These are phyloP conservation scores for Cassiopea andromeda DNA, from an alignment of 30 jellyfish, hydroid and myxozoan species.

Conservation along the genomic window DNA sequence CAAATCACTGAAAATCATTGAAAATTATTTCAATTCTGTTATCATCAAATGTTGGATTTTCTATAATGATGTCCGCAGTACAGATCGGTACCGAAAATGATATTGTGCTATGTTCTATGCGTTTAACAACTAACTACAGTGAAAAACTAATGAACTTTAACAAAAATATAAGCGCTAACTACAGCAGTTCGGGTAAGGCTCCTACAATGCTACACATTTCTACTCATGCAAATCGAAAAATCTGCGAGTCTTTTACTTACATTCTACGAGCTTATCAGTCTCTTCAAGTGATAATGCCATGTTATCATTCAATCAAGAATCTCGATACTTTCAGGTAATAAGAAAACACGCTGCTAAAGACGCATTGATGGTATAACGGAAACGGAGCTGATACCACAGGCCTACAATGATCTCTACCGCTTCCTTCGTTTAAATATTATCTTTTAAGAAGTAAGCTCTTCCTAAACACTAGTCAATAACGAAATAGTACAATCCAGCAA, in stretches of 20 bases:
- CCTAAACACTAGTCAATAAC: background rate
- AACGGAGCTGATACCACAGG: conserved; percentile 2
- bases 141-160: too few species aligned
- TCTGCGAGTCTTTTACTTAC: conserved; percentile 13
- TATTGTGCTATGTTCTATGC: too few species aligned
- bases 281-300: conserved; percentile 81
- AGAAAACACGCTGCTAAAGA: background rate
- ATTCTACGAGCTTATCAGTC: conserved; percentile 63
- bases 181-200: background rate
- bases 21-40: too few species aligned
- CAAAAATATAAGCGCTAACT: too few species aligned
- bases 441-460: background rate
- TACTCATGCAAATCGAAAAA: background rate
- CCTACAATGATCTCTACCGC: background rate
- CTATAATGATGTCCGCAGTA: too few species aligned
- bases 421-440: too few species aligned
- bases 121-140: too few species aligned
- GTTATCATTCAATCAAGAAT: background rate
- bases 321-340: background rate
- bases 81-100: too few species aligned
- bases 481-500: background rate
- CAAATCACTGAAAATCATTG: too few species aligned
- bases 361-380: conserved; percentile 2
- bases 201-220: background rate
- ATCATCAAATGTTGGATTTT: too few species aligned